Base-by-base conservation (phyloP, 2,888 invertebrate species). In the Plagodis pulveraria region DNA sequence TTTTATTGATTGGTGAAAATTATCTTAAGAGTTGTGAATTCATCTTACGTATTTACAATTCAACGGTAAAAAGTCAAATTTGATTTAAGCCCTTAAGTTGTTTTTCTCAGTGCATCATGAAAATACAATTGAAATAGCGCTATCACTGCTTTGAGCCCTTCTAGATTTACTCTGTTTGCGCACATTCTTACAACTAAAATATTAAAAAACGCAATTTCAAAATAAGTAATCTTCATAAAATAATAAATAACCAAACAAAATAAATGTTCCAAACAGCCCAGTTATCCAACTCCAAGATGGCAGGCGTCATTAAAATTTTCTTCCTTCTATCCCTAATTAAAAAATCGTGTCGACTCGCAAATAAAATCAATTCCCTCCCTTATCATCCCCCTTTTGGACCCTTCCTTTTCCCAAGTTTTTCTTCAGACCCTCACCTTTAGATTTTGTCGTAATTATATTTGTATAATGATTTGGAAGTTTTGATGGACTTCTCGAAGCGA, bases 301-400 rank as follows among this genome's bases (percentile, higher is more conserved):
- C 72, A 49, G 65, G 63, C 65, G 50, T 72, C 76, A 70, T 76
- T 76, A 76, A 71, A n/a, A 73, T 72, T 71, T 67, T 63, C 61
- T 51, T 52, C 61, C 60, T 58, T 12, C 54, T 38, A 47, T 53
- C 65, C 63, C 72, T 89, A 89, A 89, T 90, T 87, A 87, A 91
- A 91, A 91, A 91, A 90, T 87, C 91, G 91, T 91, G 91, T 89
- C 85, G 80, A 81, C 81, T 85, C 78, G 65, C 86, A 90, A 91
- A 91, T 91, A 91, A 89, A 91, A 90, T 91, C 91, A 91, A 91
- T 91, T 83, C 79, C 71, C 72, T 77, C 77, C 78, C 66, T 66
- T 72, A 65, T 66, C 66, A 54, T 40, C 76, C 42, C 52, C 41
- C 44, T 44, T 41, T 58, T 49, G 34, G 46, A 47, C 78, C 62